phyloP scores from a whole-genome alignment of 2,113 vertebrate genomes.

The Sylvietta virens region DNA sequence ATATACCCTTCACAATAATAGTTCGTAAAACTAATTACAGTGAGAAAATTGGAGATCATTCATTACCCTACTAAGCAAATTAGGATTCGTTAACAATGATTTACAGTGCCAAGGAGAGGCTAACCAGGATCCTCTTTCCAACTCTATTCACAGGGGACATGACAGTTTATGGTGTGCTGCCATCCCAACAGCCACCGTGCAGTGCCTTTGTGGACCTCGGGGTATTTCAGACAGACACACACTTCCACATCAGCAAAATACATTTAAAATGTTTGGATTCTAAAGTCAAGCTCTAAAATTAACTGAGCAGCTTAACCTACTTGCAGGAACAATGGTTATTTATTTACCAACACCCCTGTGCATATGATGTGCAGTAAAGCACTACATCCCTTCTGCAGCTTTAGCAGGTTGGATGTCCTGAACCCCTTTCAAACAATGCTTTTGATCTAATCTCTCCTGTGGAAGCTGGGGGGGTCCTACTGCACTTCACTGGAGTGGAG shows the following conservation, averaged over 20 bases:
- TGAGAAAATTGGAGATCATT: constrained; percentile 57
- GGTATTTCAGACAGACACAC: constrained; percentile 26
- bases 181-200: not conserved
- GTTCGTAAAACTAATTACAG: constrained; percentile 63
- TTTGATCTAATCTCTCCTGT: not conserved
- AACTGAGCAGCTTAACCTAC: not conserved
- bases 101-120: constrained; percentile 38
- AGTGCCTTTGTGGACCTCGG: not conserved
- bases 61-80: constrained; percentile 66
- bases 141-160: not conserved
- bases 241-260: constrained; percentile 17
- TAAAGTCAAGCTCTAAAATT: constrained; percentile 8
- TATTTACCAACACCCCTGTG: not conserved
- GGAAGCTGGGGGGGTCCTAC: not conserved
- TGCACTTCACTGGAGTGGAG: not conserved
- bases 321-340: not conserved
- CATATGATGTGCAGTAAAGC: not conserved
- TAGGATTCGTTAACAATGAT: constrained; percentile 66
- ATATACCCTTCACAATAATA: constrained; percentile 34
- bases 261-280: constrained; percentile 23
- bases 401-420: not conserved
- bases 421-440: not conserved
- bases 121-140: constrained; percentile 26
- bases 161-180: constrained; percentile 2
- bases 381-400: not conserved